These are phyloP conservation scores for Drosophila ironensis DNA, from an alignment of 1,140 invertebrate species.

Conservation along the genomic window DNA sequence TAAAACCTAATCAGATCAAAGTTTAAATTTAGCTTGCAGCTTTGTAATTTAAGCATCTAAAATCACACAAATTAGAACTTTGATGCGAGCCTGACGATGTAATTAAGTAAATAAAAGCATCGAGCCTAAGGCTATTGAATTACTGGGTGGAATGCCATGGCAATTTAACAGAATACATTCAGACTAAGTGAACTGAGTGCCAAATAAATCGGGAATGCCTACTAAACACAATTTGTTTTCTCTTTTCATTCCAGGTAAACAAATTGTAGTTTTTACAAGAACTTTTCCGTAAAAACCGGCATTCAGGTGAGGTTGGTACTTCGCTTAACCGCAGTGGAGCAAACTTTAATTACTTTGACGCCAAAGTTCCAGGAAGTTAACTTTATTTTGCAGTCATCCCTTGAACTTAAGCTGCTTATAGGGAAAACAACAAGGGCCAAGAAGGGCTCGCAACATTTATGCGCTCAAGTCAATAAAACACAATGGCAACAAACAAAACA, in stretches of 20 bases:
- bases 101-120: conserved; percentile 6
- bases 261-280: background rate
- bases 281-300: background rate
- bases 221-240: background rate
- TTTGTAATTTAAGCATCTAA: background rate
- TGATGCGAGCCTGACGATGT: background rate
- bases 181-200: too few species aligned
- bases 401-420: conserved; percentile 65
- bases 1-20: background rate
- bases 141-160: background rate
- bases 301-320: conserved; percentile 44
- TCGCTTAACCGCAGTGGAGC: conserved; percentile 31
- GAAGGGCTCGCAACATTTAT: conserved; percentile 29
- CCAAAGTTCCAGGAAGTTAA: conserved; percentile 62
- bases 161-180: too few species aligned
- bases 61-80: conserved; percentile 6
- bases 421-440: conserved; percentile 19
- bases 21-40: background rate
- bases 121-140: background rate
- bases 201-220: background rate
- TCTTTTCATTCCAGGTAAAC: conserved; percentile 55
- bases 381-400: conserved; percentile 39
- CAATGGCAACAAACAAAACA: conserved; percentile 29
- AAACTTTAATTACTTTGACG: conserved; percentile 75
- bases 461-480: conserved; percentile 47